Conservation (phyloP, 2,113 vertebrate species). For the Chamaea fasciata region DNA sequence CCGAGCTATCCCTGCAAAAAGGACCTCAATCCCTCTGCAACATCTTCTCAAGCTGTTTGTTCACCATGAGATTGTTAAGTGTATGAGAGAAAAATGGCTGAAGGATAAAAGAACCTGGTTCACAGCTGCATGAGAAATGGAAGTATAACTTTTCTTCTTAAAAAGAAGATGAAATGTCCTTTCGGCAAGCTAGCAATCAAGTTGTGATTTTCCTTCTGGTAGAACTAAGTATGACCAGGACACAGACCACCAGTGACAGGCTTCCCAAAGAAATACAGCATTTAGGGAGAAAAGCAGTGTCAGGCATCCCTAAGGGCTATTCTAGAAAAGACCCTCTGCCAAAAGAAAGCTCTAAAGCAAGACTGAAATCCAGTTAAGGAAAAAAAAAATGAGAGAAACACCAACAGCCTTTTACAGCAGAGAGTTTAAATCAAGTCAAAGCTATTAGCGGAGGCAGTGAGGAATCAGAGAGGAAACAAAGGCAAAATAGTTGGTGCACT, state of each 20-base stretch:
- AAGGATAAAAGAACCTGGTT: neutral
- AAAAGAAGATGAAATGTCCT: neutral
- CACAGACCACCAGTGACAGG: neutral
- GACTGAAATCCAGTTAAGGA: neutral
- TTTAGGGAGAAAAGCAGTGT: neutral
- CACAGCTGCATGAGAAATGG: neutral
- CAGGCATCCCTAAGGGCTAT: neutral
- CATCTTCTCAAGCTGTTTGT: neutral
- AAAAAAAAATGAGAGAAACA: neutral
- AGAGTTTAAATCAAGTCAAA: neutral
- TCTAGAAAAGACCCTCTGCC: neutral
- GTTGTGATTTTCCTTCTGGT: neutral
- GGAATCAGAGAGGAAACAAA: neutral
- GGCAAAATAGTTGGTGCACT: neutral
- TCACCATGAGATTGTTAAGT: neutral
- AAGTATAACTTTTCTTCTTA: neutral
- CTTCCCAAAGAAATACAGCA: neutral
- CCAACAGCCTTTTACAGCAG: neutral
- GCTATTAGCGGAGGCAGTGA: neutral
- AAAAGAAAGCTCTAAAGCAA: neutral
- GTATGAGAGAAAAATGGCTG: neutral
- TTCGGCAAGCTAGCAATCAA: neutral
- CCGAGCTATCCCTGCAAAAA: fast-evolving
- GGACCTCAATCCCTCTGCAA: neutral
- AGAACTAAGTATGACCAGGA: neutral